A percentile compares a stretch with the other conserved stretches of the same genome.
Evolutionary conservation across 1,140 invertebrate species (phyloP).

Genomic region (Eurosta solidaginis): DNA sequence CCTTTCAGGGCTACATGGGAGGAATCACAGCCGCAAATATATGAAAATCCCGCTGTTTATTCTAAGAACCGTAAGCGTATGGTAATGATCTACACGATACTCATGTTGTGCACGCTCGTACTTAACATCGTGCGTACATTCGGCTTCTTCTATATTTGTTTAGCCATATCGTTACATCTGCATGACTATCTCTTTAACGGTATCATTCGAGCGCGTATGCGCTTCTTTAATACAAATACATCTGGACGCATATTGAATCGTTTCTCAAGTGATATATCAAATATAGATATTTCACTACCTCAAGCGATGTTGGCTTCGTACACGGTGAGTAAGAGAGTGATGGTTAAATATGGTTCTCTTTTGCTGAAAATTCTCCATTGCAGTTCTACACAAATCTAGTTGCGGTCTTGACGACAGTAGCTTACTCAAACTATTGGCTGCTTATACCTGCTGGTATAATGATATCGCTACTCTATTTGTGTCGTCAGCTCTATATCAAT

Average conservation of each 20-base stretch:
- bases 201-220: conserved; percentile 80
- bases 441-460: conserved; percentile 73
- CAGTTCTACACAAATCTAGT: conserved; percentile 69
- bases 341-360: background rate
- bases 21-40: conserved; percentile 45
- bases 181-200: conserved; percentile 85
- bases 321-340: conserved; percentile 63
- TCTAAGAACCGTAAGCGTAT: conserved; percentile 38
- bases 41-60: conserved; percentile 44
- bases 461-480: conserved; percentile 68
- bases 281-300: conserved; percentile 84
- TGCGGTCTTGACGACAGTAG: conserved; percentile 72
- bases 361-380: background rate
- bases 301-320: conserved; percentile 73
- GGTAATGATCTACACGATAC: conserved; percentile 44
- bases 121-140: conserved; percentile 66
- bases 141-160: conserved; percentile 78
- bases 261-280: conserved; percentile 84
- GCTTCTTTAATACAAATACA: conserved; percentile 88
- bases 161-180: conserved; percentile 76
- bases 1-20: conserved; percentile 55
- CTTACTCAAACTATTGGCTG: conserved; percentile 79
- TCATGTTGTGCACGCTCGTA: conserved; percentile 47
- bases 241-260: conserved; percentile 80
- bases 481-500: conserved; percentile 74